Evolutionary conservation across 1,140 invertebrate species (phyloP).

Genomic region (Neodiprion fabricii): DNA sequence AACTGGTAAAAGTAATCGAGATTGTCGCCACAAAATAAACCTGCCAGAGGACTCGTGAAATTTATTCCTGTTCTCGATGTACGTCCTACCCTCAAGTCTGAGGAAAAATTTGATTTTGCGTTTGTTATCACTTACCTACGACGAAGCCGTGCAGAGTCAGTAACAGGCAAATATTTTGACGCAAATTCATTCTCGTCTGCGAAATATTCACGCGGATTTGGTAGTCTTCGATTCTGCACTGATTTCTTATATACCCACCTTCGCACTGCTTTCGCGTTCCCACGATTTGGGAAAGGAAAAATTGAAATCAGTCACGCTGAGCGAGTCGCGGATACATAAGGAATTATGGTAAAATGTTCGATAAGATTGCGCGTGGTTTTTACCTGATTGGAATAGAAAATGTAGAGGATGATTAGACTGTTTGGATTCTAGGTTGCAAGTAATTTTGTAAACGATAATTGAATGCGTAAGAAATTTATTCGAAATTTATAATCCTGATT

Average conservation of each 20-base stretch:
- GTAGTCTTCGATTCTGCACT: neutral
- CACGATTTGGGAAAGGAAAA: neutral
- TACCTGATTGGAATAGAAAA: neutral
- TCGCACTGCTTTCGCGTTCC: too few species aligned
- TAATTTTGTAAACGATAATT: too few species aligned
- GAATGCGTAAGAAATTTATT: too few species aligned
- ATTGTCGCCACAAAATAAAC: neutral
- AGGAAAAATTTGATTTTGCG: neutral
- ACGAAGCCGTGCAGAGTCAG: neutral
- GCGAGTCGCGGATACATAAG: neutral
- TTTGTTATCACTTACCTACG: constrained; percentile 3
- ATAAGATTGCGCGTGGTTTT: neutral
- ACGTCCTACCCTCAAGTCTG: neutral
- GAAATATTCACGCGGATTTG: neutral
- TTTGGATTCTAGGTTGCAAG: too few species aligned
- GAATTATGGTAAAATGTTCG: constrained; percentile 1
- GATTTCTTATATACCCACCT: neutral
- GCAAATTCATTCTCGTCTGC: neutral
- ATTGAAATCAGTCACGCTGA: neutral
- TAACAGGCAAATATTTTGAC: neutral
- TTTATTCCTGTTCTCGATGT: neutral
- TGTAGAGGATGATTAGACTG: too few species aligned
- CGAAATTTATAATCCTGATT: neutral
- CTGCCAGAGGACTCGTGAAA: neutral
- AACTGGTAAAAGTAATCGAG: neutral